Base-by-base conservation (phyloP, 2,113 vertebrate genomes). In the Embiotoca jacksoni region DNA sequence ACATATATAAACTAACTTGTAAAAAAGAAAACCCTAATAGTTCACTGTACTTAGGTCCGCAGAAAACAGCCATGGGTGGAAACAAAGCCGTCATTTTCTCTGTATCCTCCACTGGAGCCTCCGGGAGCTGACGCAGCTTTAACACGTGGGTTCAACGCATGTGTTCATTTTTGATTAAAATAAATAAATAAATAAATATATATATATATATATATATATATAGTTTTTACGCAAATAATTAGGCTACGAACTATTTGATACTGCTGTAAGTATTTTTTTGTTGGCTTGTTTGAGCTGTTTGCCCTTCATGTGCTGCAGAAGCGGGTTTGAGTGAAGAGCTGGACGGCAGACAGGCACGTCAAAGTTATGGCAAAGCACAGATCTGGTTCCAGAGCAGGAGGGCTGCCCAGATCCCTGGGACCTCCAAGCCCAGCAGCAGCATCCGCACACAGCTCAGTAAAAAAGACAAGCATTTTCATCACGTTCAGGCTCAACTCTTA, bases 381-480 rank as follows among this genome's bases (percentile, higher is more conserved):
- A 68, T 9, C 13, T 37, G 47, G 15, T 33, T 41, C 10, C 37
- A 58, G 52, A 16, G 37, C 33, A 89, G 72, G 67, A 72, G 4
- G 49, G 61, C 44, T 1, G 66, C 89, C 7, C 49, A 35, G 31
- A 5, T 23, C 31, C 6, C 9, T 10, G 30, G 61, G 31, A 36
- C 23, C 9, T 81, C 81, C 59, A 92, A 77, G 15, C n/a, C n/a
- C 3, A 72, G 44, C 62, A 75, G 58, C 66, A 92, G 35, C 63
- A 89, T 71, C 10, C 83, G 71, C 69, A 39, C 71, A 53, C 49
- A 58, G 23, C 81, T 83, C 47, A 82, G 85, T 44, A 94, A 81
- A 64, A 89, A 75, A 0, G 88, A 89, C 1, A 92, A 94, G 76
- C 81, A 88, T 58, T 93, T 97, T 36, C 91, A 96, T 69, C 94